Evolutionary conservation across 2,113 vertebrate genomes (phyloP).

Genomic region (Lepisosteus osseus): DNA sequence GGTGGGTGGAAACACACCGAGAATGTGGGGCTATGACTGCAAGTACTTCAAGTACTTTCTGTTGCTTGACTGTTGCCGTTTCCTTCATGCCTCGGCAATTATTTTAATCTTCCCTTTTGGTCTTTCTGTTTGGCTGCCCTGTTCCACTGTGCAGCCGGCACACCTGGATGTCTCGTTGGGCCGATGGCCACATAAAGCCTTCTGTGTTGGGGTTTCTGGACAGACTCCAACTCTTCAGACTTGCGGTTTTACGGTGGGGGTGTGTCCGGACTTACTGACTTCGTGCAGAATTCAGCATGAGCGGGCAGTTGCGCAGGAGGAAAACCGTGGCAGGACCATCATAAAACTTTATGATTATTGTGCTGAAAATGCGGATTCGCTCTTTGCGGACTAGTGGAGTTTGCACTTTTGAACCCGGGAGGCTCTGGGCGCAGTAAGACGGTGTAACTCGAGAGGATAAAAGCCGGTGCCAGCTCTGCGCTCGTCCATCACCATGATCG

Average conservation of each 20-base stretch:
- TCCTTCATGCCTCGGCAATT: no score
- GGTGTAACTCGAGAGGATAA: background rate
- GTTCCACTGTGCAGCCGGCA: constrained; percentile 1
- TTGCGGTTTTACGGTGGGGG: constrained; percentile 30
- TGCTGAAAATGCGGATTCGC: no score
- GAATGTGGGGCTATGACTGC: no score
- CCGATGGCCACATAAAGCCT: constrained; percentile 2
- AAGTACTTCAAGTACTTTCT: no score
- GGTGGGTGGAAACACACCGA: no score
- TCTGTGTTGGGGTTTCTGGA: constrained; percentile 19
- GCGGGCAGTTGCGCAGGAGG: background rate
- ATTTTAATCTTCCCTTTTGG: no score
- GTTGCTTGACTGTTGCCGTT: no score
- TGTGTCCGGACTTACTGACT: background rate
- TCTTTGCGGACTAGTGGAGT: constrained; percentile 21
- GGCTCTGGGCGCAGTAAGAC: background rate
- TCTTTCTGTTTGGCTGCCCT: background rate
- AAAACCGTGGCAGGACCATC: background rate
- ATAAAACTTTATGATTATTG: no score
- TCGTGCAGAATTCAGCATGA: constrained; percentile 22
- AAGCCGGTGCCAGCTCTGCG: background rate
- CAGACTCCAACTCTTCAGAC: constrained; percentile 11
- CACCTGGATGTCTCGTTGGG: background rate
- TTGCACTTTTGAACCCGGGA: constrained; percentile 44
- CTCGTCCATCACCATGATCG: constrained; percentile 35